A percentile compares a stretch with the other conserved stretches of the same genome.
Conservation (phyloP, 2,797 vertebrate genomes). For the Dendrocincla tyrannina region DNA sequence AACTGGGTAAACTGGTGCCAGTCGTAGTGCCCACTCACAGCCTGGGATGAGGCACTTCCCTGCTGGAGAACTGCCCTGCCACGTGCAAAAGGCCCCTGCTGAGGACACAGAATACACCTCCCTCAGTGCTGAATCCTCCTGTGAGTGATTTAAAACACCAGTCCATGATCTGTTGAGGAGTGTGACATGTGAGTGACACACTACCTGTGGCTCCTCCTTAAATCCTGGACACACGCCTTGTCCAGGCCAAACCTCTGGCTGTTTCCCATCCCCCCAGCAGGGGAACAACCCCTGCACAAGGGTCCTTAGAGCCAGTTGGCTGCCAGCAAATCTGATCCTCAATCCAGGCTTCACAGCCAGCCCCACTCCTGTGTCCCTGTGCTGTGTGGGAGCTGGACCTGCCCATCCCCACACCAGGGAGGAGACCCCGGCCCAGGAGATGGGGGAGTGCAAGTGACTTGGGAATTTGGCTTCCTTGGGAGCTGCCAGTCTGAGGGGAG, state of each 20-base stretch:
- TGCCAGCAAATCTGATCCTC: neutral
- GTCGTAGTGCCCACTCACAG: accelerated
- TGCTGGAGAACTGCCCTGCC: neutral
- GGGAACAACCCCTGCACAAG: neutral
- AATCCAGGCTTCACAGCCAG: neutral
- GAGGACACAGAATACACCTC: neutral
- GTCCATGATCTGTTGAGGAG: neutral
- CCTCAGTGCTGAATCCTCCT: neutral
- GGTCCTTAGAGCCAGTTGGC: neutral
- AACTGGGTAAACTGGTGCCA: neutral
- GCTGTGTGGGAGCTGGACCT: neutral
- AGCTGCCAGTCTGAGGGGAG: neutral
- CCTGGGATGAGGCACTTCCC: neutral
- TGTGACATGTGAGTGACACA: accelerated
- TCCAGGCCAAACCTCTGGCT: neutral
- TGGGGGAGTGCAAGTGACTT: too few species aligned
- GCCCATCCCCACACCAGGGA: neutral
- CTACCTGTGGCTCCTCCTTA: neutral
- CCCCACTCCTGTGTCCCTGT: neutral
- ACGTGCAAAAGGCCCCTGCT: accelerated
- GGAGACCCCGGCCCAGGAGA: neutral
- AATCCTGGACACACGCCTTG: neutral
- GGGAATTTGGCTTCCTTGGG: neutral
- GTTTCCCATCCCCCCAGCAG: neutral
- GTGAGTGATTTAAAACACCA: neutral